These are phyloP conservation scores for Oryctolagus cuniculus DNA, from an alignment of 2,113 vertebrate genomes.

Conservation along the genomic window mOryCun1.1 NC_091442.1:68099001-68099500, in stretches of 20 bases:
- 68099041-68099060: not conserved
- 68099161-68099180: constrained; percentile 30
- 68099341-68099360: not conserved
- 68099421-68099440: not conserved
- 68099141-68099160: not conserved
- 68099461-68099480: not conserved
- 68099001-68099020: constrained; percentile 9
- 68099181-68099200: constrained; percentile 12
- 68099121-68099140: not conserved
- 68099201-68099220: not conserved
- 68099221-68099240: constrained; percentile 35
- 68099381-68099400: not conserved
- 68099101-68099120: not conserved
- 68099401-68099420: not conserved
- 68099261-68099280: not conserved
- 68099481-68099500: not conserved
- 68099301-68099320: not conserved
- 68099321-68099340: not conserved
- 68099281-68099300: not conserved
- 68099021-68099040: not conserved
- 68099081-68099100: not conserved
- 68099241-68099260: not conserved
- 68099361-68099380: not conserved
- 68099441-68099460: not conserved
- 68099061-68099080: not conserved